phyloP scores from a whole-genome alignment of 2,888 invertebrate genomes.

The Drosophila paranaensis region DNA sequence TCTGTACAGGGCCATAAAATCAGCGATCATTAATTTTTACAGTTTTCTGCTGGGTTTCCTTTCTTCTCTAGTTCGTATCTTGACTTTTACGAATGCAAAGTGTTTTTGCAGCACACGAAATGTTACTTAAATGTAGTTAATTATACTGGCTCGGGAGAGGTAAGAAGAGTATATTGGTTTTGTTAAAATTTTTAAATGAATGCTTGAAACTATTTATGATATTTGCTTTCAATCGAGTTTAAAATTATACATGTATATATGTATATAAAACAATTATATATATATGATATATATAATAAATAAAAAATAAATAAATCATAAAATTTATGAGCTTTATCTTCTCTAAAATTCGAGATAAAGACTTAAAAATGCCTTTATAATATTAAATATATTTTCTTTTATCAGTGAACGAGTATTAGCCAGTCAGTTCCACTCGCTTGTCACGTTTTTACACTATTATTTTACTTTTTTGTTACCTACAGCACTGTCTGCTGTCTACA shows the following conservation, averaged over 20 bases:
- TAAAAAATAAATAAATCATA: too few relatives aligned
- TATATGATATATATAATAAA: too few relatives aligned
- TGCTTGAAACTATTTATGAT: too few relatives aligned
- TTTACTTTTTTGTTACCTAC: slow-evolving; percentile 39
- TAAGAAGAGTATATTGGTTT: not conserved
- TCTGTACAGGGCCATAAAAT: slow-evolving; percentile 76
- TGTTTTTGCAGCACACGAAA: slow-evolving; percentile 1
- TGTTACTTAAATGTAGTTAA: slow-evolving; percentile 8
- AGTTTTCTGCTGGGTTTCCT: slow-evolving; percentile 44
- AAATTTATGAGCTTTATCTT: too few relatives aligned
- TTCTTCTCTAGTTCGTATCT: slow-evolving; percentile 11
- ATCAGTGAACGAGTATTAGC: not conserved
- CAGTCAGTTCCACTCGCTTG: not conserved
- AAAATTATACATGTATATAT: too few relatives aligned
- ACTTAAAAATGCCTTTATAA: too few relatives aligned
- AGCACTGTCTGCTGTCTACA: slow-evolving; percentile 16
- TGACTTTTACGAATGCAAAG: slow-evolving; percentile 20
- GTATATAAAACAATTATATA: too few relatives aligned
- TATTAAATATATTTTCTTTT: not conserved
- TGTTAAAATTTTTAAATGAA: not conserved
- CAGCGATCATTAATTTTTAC: slow-evolving; percentile 77
- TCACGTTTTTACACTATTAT: not conserved
- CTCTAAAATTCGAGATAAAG: too few relatives aligned
- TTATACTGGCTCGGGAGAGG: not conserved
- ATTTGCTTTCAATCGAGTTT: too few relatives aligned